A percentile compares a stretch with the other conserved stretches of the same genome.
Conservation (phyloP, 2,888 invertebrate species). For the Agonopterix alstromeriana region DNA sequence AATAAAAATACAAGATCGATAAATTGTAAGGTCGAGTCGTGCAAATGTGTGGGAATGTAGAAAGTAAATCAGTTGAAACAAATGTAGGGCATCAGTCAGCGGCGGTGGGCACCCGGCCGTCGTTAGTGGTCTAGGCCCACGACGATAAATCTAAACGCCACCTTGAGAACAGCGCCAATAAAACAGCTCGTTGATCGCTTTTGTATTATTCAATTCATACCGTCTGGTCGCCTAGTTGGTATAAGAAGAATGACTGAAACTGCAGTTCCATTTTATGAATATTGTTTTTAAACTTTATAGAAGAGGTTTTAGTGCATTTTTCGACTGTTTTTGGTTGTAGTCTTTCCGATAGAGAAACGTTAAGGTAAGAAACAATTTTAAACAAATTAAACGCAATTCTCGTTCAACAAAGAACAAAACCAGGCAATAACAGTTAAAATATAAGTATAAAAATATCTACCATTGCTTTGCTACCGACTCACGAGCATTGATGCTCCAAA, state of each 20-base stretch:
- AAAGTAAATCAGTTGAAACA: constrained; percentile 73
- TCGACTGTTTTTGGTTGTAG: too few relatives aligned
- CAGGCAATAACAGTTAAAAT: too few relatives aligned
- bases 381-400: too few relatives aligned
- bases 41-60: constrained; percentile 46
- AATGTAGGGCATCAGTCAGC: constrained; percentile 69
- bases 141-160: constrained; percentile 61
- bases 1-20: constrained; percentile 32
- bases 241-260: too few relatives aligned
- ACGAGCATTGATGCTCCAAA: constrained; percentile 1
- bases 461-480: background rate
- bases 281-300: too few relatives aligned
- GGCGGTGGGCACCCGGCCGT: constrained; percentile 29
- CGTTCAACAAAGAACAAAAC: too few relatives aligned
- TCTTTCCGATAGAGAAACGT: too few relatives aligned
- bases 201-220: background rate
- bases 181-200: constrained; percentile 27
- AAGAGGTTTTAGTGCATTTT: too few relatives aligned
- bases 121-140: constrained; percentile 67
- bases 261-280: too few relatives aligned
- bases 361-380: too few relatives aligned
- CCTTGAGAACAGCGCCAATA: constrained; percentile 55
- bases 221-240: too few relatives aligned
- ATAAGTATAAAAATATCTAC: too few relatives aligned
- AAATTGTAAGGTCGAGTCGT: constrained; percentile 34